phyloP scores from a whole-genome alignment of 2,888 invertebrate species.

The Strigamia crassipes region DNA sequence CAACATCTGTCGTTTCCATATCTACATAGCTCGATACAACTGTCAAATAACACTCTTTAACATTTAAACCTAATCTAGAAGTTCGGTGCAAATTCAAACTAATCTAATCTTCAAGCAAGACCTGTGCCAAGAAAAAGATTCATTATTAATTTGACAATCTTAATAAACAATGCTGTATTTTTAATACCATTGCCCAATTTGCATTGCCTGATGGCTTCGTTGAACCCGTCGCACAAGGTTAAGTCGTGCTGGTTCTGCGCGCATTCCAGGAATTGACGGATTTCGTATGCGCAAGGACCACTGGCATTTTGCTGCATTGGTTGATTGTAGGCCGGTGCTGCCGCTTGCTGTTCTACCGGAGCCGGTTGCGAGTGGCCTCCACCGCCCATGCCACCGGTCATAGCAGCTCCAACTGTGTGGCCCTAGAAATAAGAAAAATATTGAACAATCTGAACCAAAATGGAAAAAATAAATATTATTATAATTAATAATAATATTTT shows the following conservation, averaged over 20 bases:
- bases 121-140: no score
- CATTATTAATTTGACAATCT: no score
- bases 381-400: constrained; percentile 77
- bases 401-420: constrained; percentile 85
- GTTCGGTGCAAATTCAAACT: no score
- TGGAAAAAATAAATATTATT: no score
- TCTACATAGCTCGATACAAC: no score
- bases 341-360: constrained; percentile 53
- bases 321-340: constrained; percentile 47
- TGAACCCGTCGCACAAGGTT: constrained; percentile 93
- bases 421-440: constrained; percentile 68
- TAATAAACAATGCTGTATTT: no score
- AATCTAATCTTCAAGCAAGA: no score
- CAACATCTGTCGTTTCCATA: no score
- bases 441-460: no score
- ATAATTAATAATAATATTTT: no score
- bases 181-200: constrained; percentile 79
- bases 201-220: constrained; percentile 95
- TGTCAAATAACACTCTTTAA: no score
- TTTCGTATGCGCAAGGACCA: constrained; percentile 88
- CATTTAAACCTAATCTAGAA: no score
- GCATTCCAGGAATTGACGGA: constrained; percentile 94
- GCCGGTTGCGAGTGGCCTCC: constrained; percentile 59
- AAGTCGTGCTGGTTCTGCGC: constrained; percentile 87
- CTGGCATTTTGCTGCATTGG: constrained; percentile 55